Conservation (phyloP, 1,140 invertebrate species). For the Brachionus sp. region DNA sequence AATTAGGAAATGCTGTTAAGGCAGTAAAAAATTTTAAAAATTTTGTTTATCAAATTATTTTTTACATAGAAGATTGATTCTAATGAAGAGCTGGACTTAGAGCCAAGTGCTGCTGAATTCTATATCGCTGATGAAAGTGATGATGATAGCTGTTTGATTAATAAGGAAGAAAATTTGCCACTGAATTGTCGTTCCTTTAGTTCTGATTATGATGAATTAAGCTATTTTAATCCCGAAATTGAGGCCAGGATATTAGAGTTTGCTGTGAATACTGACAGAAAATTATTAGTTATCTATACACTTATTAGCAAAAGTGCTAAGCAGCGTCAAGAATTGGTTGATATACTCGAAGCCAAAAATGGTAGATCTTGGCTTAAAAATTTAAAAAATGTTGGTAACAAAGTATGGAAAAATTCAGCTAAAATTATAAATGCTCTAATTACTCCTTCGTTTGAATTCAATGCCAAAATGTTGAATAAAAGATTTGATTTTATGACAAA, state of each 20-base stretch:
- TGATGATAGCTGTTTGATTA: not conserved
- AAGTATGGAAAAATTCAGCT: conserved; percentile 34
- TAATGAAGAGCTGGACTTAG: not conserved
- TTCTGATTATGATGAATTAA: not conserved
- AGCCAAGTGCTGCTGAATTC: not conserved
- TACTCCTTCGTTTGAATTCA: not conserved
- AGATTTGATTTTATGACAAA: conserved; percentile 41
- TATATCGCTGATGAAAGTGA: not conserved
- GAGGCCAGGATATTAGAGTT: conserved; percentile 32
- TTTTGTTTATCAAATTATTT: not conserved
- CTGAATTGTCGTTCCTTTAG: not conserved
- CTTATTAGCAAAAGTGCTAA: conserved; percentile 15
- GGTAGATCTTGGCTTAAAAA: conserved; percentile 9
- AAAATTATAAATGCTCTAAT: conserved; percentile 35
- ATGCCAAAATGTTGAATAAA: conserved; percentile 31
- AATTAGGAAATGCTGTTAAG: not conserved
- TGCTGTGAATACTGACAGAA: conserved; percentile 17
- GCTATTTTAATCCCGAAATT: conserved; percentile 16
- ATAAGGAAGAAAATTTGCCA: not conserved
- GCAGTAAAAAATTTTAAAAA: not conserved
- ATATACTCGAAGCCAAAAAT: not conserved
- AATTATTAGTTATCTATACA: conserved; percentile 17
- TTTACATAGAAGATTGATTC: not conserved
- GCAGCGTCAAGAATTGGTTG: conserved; percentile 11
- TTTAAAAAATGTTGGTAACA: conserved; percentile 9